Percentiles rank a stretch among this genome's conserved stretches.
Evolutionary conservation across 2,797 vertebrate genomes (phyloP).

Genomic region (Cottoperca gobio): DNA sequence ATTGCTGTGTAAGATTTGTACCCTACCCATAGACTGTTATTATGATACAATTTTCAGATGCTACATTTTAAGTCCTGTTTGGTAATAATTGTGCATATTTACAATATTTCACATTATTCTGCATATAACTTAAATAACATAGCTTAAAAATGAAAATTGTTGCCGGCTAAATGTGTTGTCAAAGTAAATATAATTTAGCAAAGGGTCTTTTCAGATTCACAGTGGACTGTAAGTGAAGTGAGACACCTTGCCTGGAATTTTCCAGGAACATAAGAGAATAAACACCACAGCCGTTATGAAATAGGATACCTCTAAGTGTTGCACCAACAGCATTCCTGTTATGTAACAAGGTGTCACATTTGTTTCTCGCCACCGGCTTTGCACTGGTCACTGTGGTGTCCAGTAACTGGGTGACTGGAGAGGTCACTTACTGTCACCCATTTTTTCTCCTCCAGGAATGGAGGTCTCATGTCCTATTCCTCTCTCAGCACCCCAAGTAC

Average conservation of each 20-base stretch:
- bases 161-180: neutral
- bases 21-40: neutral
- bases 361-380: slow-evolving; percentile 20
- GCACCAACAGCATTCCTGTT: slow-evolving; percentile 41
- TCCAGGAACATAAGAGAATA: slow-evolving; percentile 28
- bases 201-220: slow-evolving; percentile 32
- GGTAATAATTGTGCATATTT: neutral
- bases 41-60: neutral
- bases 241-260: slow-evolving; percentile 26
- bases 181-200: slow-evolving; percentile 4
- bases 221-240: slow-evolving; percentile 3
- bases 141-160: neutral
- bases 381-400: slow-evolving; percentile 2
- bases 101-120: neutral
- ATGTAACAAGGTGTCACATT: slow-evolving; percentile 51
- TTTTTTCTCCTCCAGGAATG: slow-evolving; percentile 80
- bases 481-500: slow-evolving; percentile 79
- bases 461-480: slow-evolving; percentile 61
- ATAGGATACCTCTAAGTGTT: slow-evolving; percentile 39
- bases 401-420: slow-evolving; percentile 34
- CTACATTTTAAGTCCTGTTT: neutral
- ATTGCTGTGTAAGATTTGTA: neutral
- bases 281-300: slow-evolving; percentile 42
- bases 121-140: neutral
- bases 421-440: slow-evolving; percentile 55